These are phyloP conservation scores for Coturnix japonica DNA, from an alignment of 2,113 vertebrate genomes.

Conservation along the genomic window DNA sequence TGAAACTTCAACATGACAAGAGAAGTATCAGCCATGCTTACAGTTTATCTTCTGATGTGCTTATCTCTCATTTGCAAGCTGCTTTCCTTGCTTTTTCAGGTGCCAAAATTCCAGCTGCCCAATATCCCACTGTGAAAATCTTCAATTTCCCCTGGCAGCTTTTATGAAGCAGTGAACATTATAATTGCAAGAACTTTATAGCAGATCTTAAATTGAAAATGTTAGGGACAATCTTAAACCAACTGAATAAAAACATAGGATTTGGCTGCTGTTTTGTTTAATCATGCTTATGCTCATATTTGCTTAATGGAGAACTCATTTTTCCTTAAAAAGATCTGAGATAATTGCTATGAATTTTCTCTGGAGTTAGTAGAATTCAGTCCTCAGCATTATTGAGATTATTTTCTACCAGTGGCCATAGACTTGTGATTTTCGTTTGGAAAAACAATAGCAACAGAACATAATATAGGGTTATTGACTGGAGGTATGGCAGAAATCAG, in stretches of 20 bases:
- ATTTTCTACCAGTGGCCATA: neutral
- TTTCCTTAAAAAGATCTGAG: neutral
- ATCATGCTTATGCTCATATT: neutral
- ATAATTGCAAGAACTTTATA: neutral
- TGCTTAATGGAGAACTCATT: neutral
- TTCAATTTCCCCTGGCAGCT: neutral
- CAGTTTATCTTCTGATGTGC: neutral
- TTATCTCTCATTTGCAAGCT: conserved; percentile 39
- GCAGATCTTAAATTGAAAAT: neutral
- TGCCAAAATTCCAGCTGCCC: conserved; percentile 18
- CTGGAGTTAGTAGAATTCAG: neutral
- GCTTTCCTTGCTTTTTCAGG: neutral
- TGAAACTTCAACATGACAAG: neutral
- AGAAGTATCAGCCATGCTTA: neutral
- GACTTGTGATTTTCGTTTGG: neutral
- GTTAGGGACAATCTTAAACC: neutral
- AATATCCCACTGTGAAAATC: conserved; percentile 16
- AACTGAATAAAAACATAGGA: neutral
- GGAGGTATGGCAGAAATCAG: neutral
- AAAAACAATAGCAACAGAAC: neutral
- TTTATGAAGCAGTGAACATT: neutral
- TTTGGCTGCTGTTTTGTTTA: neutral
- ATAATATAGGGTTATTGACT: accelerated
- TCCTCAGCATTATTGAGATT: neutral
- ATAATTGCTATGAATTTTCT: neutral